Evolutionary conservation across 2,113 vertebrate genomes (phyloP).

Genomic region (Pristiophorus japonicus): DNA sequence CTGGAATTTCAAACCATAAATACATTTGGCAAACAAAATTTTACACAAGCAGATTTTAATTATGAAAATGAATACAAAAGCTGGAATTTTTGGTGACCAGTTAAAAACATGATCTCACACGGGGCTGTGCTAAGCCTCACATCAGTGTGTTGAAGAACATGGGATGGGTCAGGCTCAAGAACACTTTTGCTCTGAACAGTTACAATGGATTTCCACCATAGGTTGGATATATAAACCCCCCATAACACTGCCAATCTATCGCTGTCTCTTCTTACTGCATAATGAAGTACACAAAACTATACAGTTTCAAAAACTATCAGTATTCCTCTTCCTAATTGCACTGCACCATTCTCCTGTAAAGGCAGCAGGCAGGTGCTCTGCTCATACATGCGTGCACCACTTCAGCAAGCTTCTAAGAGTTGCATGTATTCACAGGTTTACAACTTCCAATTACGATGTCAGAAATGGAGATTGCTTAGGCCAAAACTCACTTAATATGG

Average conservation of each 20-base stretch:
- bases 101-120: background rate
- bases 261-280: background rate
- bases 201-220: background rate
- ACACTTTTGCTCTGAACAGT: background rate
- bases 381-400: background rate
- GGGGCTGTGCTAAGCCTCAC: background rate
- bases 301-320: background rate
- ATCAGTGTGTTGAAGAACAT: background rate
- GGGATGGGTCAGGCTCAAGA: background rate
- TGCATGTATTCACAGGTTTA: background rate
- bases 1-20: slow-evolving; percentile 9
- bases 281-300: background rate
- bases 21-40: background rate
- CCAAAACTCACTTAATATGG: background rate
- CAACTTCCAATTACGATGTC: background rate
- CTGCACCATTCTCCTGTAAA: background rate
- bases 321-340: background rate
- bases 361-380: background rate
- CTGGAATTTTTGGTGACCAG: background rate
- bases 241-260: background rate
- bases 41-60: background rate
- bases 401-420: background rate
- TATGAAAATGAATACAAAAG: background rate
- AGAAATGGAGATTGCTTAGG: background rate
- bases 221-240: no score